Evolutionary conservation across 1,140 invertebrate species (phyloP), one percentile per base, ranked within the genome.

Genomic region (Calycopis cecrops): DNA sequence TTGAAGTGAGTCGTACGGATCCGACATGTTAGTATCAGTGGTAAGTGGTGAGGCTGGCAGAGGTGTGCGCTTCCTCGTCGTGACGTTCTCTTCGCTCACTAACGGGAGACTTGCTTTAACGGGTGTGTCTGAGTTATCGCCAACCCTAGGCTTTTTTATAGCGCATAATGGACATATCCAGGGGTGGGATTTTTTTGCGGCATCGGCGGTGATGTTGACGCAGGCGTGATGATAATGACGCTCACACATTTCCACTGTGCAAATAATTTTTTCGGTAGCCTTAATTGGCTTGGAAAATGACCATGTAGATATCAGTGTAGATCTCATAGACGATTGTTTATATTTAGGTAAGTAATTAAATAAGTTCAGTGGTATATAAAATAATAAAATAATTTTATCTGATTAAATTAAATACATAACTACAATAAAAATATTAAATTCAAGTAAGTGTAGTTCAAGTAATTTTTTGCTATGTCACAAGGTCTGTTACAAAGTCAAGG

Each of bases 321-420:
- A 86, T 42, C 60, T 72, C 62, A 93, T 96, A 61, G 93, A 94
- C 73, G 85, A 90, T 56, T 90, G 92, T 52, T 79, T 96, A 9
- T 33, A n/a, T n/a, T n/a, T n/a, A n/a, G n/a, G n/a, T n/a, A n/a
- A n/a, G n/a, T n/a, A n/a, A n/a, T n/a, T n/a, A n/a, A 14, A n/a
- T 40, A 40, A 40, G 10, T 40, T 37, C 3, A 4, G 9, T 37
- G n/a, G n/a, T n/a, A n/a, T n/a, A n/a, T n/a, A n/a, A n/a, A n/a
- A n/a, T n/a, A n/a, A n/a, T n/a, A 2, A 3, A 1, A 37, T 3
- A 1, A 10, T 10, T n/a, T 37, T 37, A 37, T n/a, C n/a, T n/a
- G n/a, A n/a, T n/a, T n/a, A n/a, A n/a, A n/a, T n/a, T n/a, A n/a
- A n/a, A n/a, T n/a, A n/a, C n/a, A n/a, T n/a, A n/a, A n/a, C n/a